Evolutionary conservation across 2,113 vertebrate genomes (phyloP).

Genomic region (Sapayoa aenigma): DNA sequence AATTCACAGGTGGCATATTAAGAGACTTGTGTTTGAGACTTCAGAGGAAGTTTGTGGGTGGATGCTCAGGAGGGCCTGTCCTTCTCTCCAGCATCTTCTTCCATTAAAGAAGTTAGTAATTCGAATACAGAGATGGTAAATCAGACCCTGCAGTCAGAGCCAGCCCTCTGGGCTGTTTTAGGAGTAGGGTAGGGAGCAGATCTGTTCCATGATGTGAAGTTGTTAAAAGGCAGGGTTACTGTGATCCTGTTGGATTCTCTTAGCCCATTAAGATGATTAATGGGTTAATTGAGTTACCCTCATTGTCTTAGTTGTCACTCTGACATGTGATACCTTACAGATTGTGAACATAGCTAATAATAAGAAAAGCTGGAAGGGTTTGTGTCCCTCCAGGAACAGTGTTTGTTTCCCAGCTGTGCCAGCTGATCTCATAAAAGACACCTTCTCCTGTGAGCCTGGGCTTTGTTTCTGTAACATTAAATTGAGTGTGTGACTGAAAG

Average conservation of each 20-base stretch:
- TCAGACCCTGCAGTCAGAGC: not conserved
- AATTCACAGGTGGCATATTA: not conserved
- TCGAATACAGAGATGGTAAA: not conserved
- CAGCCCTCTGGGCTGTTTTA: not conserved
- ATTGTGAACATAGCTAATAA: not conserved
- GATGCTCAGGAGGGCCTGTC: not conserved
- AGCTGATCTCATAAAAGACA: not conserved
- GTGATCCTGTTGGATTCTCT: not conserved
- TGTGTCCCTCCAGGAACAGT: not conserved
- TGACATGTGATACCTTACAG: not conserved
- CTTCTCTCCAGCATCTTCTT: not conserved
- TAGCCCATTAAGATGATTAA: not conserved
- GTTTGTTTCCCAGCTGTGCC: not conserved
- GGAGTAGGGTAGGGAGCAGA: not conserved
- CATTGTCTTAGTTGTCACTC: not conserved
- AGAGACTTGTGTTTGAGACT: not conserved
- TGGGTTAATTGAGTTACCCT: not conserved
- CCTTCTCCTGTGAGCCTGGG: not conserved
- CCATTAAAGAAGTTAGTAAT: not conserved
- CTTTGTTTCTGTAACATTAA: not conserved
- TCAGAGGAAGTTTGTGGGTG: not conserved
- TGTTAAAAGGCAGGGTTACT: not conserved
- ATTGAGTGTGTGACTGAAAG: not conserved
- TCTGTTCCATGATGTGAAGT: not conserved
- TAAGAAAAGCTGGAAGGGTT: not conserved